Base-by-base conservation (phyloP, 2,797 vertebrate genomes). In the Danio choprae region DNA sequence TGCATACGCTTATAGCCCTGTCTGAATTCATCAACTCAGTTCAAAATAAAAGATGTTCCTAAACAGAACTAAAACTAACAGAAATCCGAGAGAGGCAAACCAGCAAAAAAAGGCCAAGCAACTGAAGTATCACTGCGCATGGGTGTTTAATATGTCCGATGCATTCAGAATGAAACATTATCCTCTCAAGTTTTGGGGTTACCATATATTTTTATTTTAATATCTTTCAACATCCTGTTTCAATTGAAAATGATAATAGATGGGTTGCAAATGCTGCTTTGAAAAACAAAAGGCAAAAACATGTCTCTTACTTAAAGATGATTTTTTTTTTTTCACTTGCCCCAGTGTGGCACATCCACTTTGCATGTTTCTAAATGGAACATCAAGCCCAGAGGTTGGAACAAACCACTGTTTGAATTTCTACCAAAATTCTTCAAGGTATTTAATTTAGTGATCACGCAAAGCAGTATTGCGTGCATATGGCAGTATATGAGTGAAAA, bases 351-450 rank as follows among this genome's bases (percentile, higher is more conserved):
- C 13, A 80, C 44, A 29, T 72, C 43, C 59, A 12, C 59, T 56
- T 71, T 50, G 18, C 63, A 67, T 58, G 63, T 58, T 70, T 74
- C 50, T 50, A 50, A 8, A 73, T 60, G 40, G 69, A 80, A 79
- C 84, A 79, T 88, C 77, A 74, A 36, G 58, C 64, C 55, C 56
- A 74, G 72, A 86, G 83, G 85, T 85, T 85, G 76, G 46, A 86
- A 83, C 80, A 64, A 22, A 5, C 44, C 3, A 38, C 0, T 71
- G 69, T 56, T 56, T 60, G 16, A 44, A 43, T 63, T 50, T 46
- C 63, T 20, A 18, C 41, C 36, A 1, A 70, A 70, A 22, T 55
- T 62, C 1, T 60, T 56, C n/a, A 67, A 51, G 44, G 59, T 79
- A 20, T 41, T 68, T 44, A 63, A 58, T 76, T 43, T 60, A 83